Conservation (phyloP, 2,113 vertebrate genomes). For the Scalopus aquaticus region DNA sequence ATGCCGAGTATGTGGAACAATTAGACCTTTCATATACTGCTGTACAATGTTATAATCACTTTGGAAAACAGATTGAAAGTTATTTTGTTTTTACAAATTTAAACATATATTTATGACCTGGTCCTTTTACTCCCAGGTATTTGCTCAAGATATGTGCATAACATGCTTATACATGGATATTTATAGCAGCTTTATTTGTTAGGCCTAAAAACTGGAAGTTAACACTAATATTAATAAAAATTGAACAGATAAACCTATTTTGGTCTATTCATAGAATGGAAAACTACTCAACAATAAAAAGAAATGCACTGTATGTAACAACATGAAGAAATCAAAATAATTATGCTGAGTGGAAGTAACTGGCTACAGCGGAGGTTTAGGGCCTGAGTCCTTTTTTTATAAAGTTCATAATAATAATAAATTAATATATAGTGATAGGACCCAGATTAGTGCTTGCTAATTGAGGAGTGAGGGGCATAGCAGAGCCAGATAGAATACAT, state of each 20-base stretch:
- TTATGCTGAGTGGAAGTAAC: background rate
- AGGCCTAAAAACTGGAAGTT: background rate
- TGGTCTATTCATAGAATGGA: background rate
- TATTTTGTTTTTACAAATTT: background rate
- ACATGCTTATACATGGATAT: background rate
- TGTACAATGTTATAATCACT: background rate
- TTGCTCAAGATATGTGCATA: background rate
- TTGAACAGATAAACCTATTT: background rate
- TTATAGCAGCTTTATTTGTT: background rate
- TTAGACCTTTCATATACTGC: background rate
- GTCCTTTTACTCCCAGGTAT: background rate
- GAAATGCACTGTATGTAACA: background rate
- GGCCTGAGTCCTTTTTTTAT: slow-evolving; percentile 3
- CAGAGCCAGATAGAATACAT: background rate
- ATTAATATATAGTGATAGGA: background rate
- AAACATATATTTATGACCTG: background rate
- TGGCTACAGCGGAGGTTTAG: background rate
- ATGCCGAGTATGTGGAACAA: background rate
- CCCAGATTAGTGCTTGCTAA: background rate
- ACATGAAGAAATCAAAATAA: background rate
- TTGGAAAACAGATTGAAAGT: background rate
- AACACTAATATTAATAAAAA: background rate
- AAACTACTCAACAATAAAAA: background rate
- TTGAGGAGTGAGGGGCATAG: background rate
- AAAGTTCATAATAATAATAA: background rate